A percentile compares a stretch with the other conserved stretches of the same genome.
These are phyloP conservation scores for Melanerpes formicivorus DNA, from an alignment of 2,113 vertebrate genomes.

Conservation along the genomic window DNA sequence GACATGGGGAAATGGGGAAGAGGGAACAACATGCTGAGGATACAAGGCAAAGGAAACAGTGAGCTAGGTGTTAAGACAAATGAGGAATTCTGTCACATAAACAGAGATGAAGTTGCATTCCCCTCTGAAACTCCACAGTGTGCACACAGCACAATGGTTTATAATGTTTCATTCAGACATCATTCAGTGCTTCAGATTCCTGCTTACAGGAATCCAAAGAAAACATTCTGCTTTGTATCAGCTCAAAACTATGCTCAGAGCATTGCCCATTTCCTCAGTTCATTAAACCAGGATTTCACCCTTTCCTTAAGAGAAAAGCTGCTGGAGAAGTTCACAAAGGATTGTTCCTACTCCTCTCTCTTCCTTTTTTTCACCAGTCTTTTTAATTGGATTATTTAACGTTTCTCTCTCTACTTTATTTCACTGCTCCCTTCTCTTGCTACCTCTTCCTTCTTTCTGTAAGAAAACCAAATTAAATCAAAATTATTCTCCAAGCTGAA, in stretches of 20 bases:
- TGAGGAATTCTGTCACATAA: not conserved
- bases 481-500: not conserved
- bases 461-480: not conserved
- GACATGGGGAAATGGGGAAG: not conserved
- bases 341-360: not conserved
- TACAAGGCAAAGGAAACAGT: not conserved
- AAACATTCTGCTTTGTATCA: not conserved
- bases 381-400: not conserved
- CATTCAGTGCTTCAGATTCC: not conserved
- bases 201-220: not conserved
- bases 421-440: not conserved
- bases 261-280: not conserved
- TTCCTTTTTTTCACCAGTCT: not conserved
- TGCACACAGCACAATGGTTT: not conserved
- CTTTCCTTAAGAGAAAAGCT: not conserved
- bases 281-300: not conserved
- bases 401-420: not conserved
- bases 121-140: not conserved
- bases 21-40: constrained; percentile 9
- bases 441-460: not conserved
- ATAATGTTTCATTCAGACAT: not conserved
- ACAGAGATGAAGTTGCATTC: not conserved
- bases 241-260: not conserved
- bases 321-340: not conserved
- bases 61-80: not conserved